phyloP scores from a whole-genome alignment of 2,888 invertebrate genomes.

The Cantharis rufa region DNA sequence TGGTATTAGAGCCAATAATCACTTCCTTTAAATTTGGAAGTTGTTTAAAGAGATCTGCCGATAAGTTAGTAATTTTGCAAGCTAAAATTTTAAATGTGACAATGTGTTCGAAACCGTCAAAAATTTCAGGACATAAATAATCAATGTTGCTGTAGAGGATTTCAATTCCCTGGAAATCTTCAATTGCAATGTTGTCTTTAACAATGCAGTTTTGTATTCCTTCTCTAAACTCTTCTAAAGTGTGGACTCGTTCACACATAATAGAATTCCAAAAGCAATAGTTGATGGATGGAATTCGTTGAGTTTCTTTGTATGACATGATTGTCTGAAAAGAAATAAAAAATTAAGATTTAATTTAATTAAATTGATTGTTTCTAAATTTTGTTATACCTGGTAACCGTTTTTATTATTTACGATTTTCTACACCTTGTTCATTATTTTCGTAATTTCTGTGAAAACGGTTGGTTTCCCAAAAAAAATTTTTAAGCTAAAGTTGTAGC shows the following conservation, averaged over 20 bases:
- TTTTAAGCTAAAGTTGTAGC: too few species aligned
- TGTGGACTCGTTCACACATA: background rate
- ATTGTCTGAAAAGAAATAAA: background rate
- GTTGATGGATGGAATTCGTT: conserved; percentile 2
- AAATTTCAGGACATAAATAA: conserved; percentile 9
- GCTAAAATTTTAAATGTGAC: conserved; percentile 4
- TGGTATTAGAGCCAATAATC: conserved; percentile 13
- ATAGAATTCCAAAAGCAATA: conserved; percentile 17
- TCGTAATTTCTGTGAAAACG: too few species aligned
- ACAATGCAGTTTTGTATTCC: conserved; percentile 10
- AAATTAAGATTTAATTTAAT: too few species aligned
- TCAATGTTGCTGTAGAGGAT: conserved; percentile 7
- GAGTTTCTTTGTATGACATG: background rate
- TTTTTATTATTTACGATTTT: too few species aligned
- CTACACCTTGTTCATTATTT: too few species aligned
- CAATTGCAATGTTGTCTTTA: background rate
- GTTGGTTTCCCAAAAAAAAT: too few species aligned
- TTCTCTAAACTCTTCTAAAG: background rate
- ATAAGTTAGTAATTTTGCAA: conserved; percentile 7
- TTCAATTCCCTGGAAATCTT: conserved; percentile 14
- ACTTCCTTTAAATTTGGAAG: background rate
- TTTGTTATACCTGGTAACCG: too few species aligned
- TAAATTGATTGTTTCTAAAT: background rate
- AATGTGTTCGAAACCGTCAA: conserved; percentile 9
- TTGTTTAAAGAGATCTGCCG: conserved; percentile 1